These are phyloP conservation scores for Acanthosepion pharaonis DNA, from an alignment of 2,888 invertebrate genomes.

Conservation along the genomic window DNA sequence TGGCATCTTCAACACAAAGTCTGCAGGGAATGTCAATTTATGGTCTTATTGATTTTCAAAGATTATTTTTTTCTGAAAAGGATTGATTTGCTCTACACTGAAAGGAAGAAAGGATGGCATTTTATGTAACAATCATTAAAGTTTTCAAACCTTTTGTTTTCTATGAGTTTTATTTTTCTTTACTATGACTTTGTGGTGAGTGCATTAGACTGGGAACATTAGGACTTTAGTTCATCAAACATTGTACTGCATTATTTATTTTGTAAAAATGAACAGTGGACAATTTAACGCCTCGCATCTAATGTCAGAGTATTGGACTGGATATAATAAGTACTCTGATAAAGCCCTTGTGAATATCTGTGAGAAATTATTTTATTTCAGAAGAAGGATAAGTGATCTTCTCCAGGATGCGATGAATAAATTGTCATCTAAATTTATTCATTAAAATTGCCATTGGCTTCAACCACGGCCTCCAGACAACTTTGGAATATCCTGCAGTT, in stretches of 20 bases:
- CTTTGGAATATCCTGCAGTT: too few species aligned
- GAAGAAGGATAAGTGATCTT: too few species aligned
- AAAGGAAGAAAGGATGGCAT: neutral
- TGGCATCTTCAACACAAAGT: neutral
- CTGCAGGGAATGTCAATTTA: slow-evolving; percentile 8
- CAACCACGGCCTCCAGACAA: too few species aligned
- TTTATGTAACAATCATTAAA: neutral
- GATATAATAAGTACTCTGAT: too few species aligned
- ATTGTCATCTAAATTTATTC: too few species aligned
- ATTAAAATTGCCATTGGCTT: too few species aligned
- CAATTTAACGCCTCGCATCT: too few species aligned
- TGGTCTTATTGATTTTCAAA: neutral
- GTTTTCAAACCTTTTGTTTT: neutral
- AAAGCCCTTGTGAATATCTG: too few species aligned
- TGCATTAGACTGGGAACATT: neutral
- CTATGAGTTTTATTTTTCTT: neutral
- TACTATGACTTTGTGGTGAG: neutral
- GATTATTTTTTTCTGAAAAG: neutral
- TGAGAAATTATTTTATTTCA: too few species aligned
- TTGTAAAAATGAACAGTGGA: neutral
- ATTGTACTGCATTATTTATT: too few species aligned
- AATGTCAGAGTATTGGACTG: too few species aligned
- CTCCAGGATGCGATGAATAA: too few species aligned
- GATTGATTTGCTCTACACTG: neutral
- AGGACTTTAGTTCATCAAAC: neutral